Evolutionary conservation across 2,113 vertebrate genomes (phyloP).

Genomic region (Notiomystis cincta): DNA sequence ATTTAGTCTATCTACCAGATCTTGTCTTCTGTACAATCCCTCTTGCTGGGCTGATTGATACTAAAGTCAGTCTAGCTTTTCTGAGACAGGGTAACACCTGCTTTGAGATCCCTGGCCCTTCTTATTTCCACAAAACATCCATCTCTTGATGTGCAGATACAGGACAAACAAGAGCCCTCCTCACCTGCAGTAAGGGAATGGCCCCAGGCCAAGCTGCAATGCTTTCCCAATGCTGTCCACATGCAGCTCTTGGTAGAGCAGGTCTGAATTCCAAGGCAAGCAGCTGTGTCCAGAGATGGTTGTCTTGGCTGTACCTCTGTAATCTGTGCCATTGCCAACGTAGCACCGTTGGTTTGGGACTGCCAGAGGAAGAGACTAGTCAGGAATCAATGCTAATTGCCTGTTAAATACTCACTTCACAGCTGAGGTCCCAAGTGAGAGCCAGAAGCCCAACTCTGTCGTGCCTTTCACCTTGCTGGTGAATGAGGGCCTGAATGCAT

Average conservation of each 20-base stretch:
- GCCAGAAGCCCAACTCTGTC: neutral
- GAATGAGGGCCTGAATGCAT: neutral
- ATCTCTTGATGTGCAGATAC: neutral
- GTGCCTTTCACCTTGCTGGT: neutral
- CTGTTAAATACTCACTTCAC: neutral
- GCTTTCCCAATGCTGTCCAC: constrained; percentile 66
- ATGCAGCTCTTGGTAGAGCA: constrained; percentile 82
- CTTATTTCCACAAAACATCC: neutral
- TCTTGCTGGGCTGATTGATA: neutral
- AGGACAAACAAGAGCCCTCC: neutral
- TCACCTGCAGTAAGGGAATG: constrained; percentile 89
- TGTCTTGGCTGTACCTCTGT: constrained; percentile 76
- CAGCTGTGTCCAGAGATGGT: constrained; percentile 79
- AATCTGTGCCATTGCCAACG: constrained; percentile 69
- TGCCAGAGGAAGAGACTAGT: constrained; percentile 33
- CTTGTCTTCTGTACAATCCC: neutral
- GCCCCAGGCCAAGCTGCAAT: constrained; percentile 78
- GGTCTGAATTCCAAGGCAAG: constrained; percentile 86
- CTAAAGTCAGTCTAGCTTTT: neutral
- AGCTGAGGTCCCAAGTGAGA: neutral
- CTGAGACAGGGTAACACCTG: neutral
- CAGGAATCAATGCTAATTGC: neutral
- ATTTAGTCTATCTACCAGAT: neutral
- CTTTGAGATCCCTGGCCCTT: neutral
- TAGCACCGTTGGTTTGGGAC: constrained; percentile 77